Conservation (phyloP, 2,797 vertebrate genomes). For the Peromyscus nudipes region DNA sequence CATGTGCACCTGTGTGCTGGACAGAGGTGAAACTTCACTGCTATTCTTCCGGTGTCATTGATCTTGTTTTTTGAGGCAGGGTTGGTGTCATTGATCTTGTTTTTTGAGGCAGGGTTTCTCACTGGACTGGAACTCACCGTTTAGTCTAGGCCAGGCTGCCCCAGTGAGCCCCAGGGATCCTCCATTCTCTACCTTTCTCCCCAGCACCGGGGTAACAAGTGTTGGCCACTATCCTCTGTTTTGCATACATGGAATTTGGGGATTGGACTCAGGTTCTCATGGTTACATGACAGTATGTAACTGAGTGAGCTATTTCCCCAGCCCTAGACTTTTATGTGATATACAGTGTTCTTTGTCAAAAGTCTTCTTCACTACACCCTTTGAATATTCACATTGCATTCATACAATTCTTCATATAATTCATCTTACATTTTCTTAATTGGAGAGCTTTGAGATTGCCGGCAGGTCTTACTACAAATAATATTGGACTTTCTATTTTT, state of each 20-base stretch:
- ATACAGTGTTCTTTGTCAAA: background rate
- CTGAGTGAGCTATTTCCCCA: background rate
- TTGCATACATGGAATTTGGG: background rate
- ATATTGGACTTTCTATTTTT: background rate
- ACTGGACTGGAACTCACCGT: background rate
- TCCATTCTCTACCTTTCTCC: background rate
- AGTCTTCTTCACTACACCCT: background rate
- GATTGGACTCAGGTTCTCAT: background rate
- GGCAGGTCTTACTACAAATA: background rate
- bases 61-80: background rate
- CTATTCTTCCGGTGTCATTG: background rate
- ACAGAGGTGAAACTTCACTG: background rate
- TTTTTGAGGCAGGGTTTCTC: background rate
- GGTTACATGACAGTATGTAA: background rate
- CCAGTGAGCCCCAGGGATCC: background rate
- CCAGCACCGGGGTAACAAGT: background rate
- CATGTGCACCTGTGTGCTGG: background rate
- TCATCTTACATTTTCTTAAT: background rate
- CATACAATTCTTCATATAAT: background rate
- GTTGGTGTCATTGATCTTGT: background rate
- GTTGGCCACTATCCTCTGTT: background rate
- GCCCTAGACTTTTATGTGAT: background rate
- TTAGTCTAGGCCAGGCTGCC: background rate
- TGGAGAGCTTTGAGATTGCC: background rate
- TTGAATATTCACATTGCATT: background rate